phyloP scores from a whole-genome alignment of 2,888 invertebrate species.

The Elmis aenea region DNA sequence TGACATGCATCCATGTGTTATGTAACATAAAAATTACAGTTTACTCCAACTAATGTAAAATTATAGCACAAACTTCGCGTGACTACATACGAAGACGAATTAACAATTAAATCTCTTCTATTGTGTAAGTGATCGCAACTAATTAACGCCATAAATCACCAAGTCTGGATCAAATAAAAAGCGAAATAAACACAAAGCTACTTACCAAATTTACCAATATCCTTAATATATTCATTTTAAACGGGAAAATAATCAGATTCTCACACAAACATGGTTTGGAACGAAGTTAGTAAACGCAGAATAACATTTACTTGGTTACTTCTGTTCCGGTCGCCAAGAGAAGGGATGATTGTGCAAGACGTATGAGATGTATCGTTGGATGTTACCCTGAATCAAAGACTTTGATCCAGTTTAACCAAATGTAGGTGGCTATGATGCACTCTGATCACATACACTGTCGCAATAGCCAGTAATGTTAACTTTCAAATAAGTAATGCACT shows the following conservation, averaged over 20 bases:
- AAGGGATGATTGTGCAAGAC: conserved; percentile 30
- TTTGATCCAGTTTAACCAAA: conserved; percentile 9
- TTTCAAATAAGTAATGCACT: no score
- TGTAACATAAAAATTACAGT: no score
- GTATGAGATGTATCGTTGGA: conserved; percentile 23
- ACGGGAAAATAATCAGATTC: conserved; percentile 10
- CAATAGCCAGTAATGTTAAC: no score
- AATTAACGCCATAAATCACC: no score
- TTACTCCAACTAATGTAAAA: no score
- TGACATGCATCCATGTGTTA: no score
- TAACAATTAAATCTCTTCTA: no score
- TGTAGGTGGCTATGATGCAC: conserved; percentile 11
- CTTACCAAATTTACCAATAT: conserved; percentile 20
- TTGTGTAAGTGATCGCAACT: no score
- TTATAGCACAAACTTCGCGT: no score
- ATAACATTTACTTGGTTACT: no score
- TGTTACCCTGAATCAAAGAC: conserved; percentile 30
- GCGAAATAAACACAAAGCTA: conserved; percentile 6
- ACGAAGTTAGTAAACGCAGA: conserved; percentile 11
- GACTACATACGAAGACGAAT: no score
- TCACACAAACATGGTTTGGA: conserved; percentile 15
- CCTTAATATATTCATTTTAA: conserved; percentile 19
- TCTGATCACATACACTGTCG: conserved; percentile 7
- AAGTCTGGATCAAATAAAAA: no score
- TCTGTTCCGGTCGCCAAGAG: conserved; percentile 22